phyloP scores from a whole-genome alignment of 2,888 invertebrate genomes.

The Noctua janthe region DNA sequence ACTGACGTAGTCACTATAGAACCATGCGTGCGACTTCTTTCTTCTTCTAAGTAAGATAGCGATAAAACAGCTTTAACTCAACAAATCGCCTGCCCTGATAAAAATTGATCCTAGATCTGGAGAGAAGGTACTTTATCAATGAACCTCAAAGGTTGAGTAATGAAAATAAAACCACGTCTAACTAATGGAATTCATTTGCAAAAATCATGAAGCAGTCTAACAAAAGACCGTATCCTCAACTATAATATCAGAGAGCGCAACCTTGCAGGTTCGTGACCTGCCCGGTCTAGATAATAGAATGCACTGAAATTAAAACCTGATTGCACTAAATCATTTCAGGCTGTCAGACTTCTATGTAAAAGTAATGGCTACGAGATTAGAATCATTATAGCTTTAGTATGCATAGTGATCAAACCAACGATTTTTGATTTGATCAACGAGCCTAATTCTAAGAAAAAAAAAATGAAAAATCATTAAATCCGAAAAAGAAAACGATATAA shows the following conservation, averaged over 20 bases:
- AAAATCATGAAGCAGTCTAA: constrained; percentile 13
- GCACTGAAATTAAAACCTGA: constrained; percentile 45
- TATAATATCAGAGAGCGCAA: constrained; percentile 40
- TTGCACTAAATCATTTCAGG: constrained; percentile 43
- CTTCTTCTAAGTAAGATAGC: not conserved
- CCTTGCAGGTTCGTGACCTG: constrained; percentile 61
- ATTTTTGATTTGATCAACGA: too few species aligned
- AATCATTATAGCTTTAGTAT: constrained; percentile 19
- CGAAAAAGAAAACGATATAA: constrained; percentile 5
- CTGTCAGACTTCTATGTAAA: constrained; percentile 42
- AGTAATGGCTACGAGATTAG: constrained; percentile 47
- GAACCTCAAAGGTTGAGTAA: not conserved
- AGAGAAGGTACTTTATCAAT: not conserved
- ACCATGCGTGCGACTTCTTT: not conserved
- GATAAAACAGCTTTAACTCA: not conserved
- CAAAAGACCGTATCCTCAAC: constrained; percentile 30
- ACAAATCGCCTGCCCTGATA: not conserved
- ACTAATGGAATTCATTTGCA: not conserved
- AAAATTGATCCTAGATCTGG: not conserved
- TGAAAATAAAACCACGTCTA: not conserved
- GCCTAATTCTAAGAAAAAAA: not conserved
- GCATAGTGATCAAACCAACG: not conserved
- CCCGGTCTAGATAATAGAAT: constrained; percentile 37
- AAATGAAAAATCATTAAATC: not conserved
- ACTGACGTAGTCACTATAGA: not conserved